Conservation (phyloP, 2,888 invertebrate species). For the Parnassius mnemosyne region DNA sequence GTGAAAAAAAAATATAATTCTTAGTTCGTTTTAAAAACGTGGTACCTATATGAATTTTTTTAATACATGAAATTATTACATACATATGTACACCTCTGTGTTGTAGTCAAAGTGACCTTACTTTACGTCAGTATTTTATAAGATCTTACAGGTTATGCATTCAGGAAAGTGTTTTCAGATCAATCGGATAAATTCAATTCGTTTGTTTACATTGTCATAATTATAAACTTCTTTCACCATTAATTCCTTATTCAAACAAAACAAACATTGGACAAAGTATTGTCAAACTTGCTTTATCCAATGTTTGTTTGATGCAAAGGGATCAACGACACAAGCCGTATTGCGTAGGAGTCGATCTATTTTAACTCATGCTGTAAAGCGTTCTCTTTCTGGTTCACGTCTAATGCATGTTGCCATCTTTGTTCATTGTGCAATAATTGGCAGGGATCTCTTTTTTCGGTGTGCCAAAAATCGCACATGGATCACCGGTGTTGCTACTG, state of each 20-base stretch:
- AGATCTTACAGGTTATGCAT: no score
- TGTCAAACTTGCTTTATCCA: no score
- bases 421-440: conserved; percentile 71
- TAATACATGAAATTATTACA: no score
- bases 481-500: conserved; percentile 42
- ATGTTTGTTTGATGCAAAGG: conserved; percentile 57
- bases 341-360: conserved; percentile 75
- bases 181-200: conserved; percentile 21
- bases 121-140: no score
- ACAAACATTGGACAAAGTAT: conserved; percentile 51
- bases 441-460: conserved; percentile 59
- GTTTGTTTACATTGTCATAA: conserved; percentile 2
- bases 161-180: no score
- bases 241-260: conserved; percentile 29
- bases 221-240: conserved; percentile 8
- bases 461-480: conserved; percentile 73
- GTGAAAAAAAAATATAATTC: no score
- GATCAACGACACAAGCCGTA: conserved; percentile 70
- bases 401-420: conserved; percentile 41
- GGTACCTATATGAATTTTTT: no score
- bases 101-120: no score
- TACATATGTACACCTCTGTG: no score
- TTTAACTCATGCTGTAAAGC: conserved; percentile 55
- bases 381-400: conserved; percentile 34
- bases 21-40: no score